Evolutionary conservation across 2,888 invertebrate genomes (phyloP).

Genomic region (Pandemis cinnamomeana): DNA sequence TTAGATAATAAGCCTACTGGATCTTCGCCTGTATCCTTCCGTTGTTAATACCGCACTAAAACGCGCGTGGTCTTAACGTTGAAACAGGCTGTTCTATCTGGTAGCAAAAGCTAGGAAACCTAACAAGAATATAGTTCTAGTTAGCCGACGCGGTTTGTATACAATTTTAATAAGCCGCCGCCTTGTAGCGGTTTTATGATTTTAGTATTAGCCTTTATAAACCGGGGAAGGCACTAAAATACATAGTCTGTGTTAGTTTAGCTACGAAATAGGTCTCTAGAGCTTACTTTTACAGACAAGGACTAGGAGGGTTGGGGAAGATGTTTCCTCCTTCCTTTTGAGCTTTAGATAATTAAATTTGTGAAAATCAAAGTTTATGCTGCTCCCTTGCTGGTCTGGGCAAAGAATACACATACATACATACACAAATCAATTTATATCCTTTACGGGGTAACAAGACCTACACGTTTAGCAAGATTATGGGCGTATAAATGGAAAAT

Average conservation of each 20-base stretch:
- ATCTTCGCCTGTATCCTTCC: too few species aligned
- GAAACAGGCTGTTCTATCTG: constrained; percentile 3
- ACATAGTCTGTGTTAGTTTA: constrained; percentile 14
- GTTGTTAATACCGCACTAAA: too few species aligned
- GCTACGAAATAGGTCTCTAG: not conserved
- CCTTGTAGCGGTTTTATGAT: constrained; percentile 34
- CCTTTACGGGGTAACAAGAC: too few species aligned
- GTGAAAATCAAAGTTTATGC: too few species aligned
- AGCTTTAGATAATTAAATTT: too few species aligned
- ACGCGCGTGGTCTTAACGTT: not conserved
- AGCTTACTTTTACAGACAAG: not conserved
- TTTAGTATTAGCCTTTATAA: constrained; percentile 27
- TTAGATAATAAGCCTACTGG: too few species aligned
- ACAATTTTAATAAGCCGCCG: constrained; percentile 39
- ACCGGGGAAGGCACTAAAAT: constrained; percentile 21
- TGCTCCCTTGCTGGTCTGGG: too few species aligned
- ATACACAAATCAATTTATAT: too few species aligned
- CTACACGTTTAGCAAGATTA: too few species aligned
- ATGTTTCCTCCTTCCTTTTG: not conserved
- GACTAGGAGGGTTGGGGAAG: not conserved
- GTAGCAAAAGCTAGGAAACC: constrained; percentile 8
- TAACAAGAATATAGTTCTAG: constrained; percentile 40
- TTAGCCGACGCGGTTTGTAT: constrained; percentile 34
- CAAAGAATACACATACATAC: too few species aligned
- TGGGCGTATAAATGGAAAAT: too few species aligned